Evolutionary conservation across 2,113 vertebrate species (phyloP).

Genomic region (Platysternon megacephalum): DNA sequence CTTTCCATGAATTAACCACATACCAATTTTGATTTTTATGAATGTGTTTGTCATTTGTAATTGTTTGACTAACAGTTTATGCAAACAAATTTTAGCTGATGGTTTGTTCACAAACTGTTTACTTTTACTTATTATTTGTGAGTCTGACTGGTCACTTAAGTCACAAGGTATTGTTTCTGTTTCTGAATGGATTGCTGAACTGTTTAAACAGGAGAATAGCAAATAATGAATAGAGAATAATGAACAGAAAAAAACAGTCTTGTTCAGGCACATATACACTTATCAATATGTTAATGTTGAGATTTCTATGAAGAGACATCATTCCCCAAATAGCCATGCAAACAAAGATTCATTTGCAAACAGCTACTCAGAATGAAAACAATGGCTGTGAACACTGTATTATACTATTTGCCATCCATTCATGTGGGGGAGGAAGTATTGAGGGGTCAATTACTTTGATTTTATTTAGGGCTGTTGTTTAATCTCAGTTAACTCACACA

Average conservation of each 20-base stretch:
- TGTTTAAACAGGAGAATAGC: not conserved
- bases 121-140: not conserved
- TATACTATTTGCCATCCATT: not conserved
- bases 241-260: not conserved
- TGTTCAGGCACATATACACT: not conserved
- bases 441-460: not conserved
- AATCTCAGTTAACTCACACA: no score
- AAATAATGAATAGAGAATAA: not conserved
- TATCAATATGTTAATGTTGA: not conserved
- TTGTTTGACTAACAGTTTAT: conserved; percentile 36
- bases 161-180: not conserved
- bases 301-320: not conserved
- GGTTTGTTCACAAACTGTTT: not conserved
- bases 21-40: conserved; percentile 29
- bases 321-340: not conserved
- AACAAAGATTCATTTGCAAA: not conserved
- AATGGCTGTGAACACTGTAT: not conserved
- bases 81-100: conserved; percentile 12
- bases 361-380: not conserved
- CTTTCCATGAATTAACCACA: not conserved
- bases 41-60: conserved; percentile 5
- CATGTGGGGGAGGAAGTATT: not conserved
- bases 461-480: not conserved
- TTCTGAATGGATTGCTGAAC: not conserved
- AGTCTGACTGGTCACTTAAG: not conserved